Evolutionary conservation across 2,113 vertebrate genomes (phyloP), one percentile per base, ranked within the genome.

Genomic region (Ramphastos sulfuratus): DNA sequence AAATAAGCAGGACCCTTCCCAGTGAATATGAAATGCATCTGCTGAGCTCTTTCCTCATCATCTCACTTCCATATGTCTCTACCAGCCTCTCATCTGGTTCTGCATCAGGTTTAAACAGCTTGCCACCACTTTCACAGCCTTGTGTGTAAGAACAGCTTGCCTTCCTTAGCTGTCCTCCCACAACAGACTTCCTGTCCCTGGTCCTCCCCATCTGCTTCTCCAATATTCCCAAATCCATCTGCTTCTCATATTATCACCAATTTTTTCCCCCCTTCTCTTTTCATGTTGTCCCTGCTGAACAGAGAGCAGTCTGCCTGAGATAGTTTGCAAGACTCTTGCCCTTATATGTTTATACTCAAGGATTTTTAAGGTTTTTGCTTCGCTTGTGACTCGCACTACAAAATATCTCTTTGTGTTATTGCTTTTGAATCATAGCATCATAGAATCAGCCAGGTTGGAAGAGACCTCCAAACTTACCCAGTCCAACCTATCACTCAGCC

Each of bases 161-260:
- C 60, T 56, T 80, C 58, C 52, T 66, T 87, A 93, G 66, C 89
- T 89, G 64, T 87, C 78, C 94, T 89, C 87, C 84, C 78, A 63
- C 81, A 52, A 17, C 46, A 87, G 59, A 31, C 24, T 89, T 93
- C 89, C 78, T 92, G 84, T 65, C 88, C 70, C 71, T 70, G 39
- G 55, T 92, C 55, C 71, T 90, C 50, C 54, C 73, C 81, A 63
- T 93, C 86, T 95, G 92, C 59, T 95, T 39, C 63, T 76, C 46
- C 66, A 58, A 6, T 82, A 82, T 84, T 92, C 83, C 58, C 76
- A 75, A 65, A 88, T 69, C 65, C 77, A 88, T 93, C 73, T 93
- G 90, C 77, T 95, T 92, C 55, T 94, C 39, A 50, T 83, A 84
- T 81, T 72, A 89, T 69, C 39, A 56, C 21, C 15, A 10, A 21